These are phyloP conservation scores for Podarcis lilfordi DNA, from an alignment of 2,797 vertebrate genomes.

Conservation along the genomic window DNA sequence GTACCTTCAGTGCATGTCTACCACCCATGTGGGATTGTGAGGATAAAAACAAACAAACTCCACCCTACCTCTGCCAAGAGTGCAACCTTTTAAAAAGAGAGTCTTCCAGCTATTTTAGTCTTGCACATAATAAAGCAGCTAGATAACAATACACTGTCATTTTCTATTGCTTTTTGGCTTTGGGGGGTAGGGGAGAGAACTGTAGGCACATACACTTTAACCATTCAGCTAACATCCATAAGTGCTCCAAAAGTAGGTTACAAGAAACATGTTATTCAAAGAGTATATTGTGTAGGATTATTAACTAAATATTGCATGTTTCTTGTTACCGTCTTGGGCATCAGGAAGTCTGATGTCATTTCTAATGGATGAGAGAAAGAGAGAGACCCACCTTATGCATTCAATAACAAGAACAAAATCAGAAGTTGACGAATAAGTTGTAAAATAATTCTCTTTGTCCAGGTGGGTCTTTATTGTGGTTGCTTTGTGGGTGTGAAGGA, in stretches of 20 bases:
- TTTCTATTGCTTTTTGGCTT: neutral
- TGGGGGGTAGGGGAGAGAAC: neutral
- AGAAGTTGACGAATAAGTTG: neutral
- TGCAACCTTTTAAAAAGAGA: neutral
- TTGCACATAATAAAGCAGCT: neutral
- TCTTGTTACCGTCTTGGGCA: conserved; percentile 1
- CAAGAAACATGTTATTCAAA: neutral
- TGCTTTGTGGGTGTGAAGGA: neutral
- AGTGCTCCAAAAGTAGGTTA: conserved; percentile 2
- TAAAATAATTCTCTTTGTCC: neutral
- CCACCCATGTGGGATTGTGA: neutral
- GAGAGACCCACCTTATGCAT: neutral
- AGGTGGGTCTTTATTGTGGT: neutral
- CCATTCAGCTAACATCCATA: neutral
- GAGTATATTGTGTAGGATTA: neutral
- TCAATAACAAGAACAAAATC: neutral
- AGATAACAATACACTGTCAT: neutral
- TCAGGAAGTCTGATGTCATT: conserved; percentile 28
- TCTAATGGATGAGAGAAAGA: neutral
- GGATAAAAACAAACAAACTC: neutral
- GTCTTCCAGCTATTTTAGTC: neutral
- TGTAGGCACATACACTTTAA: neutral
- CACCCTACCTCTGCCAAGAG: neutral
- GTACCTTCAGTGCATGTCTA: neutral
- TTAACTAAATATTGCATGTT: neutral